Conservation (phyloP, 2,797 vertebrate species). For the Myotis vivesi region DNA sequence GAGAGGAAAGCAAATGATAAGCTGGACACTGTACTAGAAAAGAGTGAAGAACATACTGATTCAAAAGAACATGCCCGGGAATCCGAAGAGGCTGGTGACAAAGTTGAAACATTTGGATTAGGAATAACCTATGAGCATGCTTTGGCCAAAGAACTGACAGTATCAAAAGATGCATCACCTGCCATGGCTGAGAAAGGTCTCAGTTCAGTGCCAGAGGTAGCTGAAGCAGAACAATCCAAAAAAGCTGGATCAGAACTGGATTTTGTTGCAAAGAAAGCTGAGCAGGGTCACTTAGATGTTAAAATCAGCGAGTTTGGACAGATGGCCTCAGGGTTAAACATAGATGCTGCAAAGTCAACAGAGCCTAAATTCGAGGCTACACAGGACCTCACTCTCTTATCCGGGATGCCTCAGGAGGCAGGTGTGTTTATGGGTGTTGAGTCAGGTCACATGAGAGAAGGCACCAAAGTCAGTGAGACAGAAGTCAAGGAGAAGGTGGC, state of each 20-base stretch:
- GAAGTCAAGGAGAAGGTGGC: slow-evolving; percentile 96
- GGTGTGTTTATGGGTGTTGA: slow-evolving; percentile 72
- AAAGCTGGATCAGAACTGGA: slow-evolving; percentile 79
- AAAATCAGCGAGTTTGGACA: slow-evolving; percentile 89
- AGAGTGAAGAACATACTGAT: slow-evolving; percentile 83
- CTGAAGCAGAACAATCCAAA: slow-evolving; percentile 73
- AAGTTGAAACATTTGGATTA: slow-evolving; percentile 59
- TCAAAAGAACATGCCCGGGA: slow-evolving; percentile 77
- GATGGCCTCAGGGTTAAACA: slow-evolving; percentile 71
- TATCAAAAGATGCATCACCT: slow-evolving; percentile 65
- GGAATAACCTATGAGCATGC: slow-evolving; percentile 63
- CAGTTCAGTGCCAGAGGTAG: slow-evolving; percentile 79
- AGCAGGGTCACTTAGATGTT: slow-evolving; percentile 82
- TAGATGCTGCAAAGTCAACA: slow-evolving; percentile 57
- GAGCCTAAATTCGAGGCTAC: slow-evolving; percentile 60
- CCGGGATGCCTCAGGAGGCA: slow-evolving; percentile 72
- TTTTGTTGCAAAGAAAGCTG: slow-evolving; percentile 82
- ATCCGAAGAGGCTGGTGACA: slow-evolving; percentile 62
- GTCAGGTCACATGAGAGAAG: slow-evolving; percentile 75
- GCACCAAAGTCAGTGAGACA: slow-evolving; percentile 79
- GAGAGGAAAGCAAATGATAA: slow-evolving; percentile 84
- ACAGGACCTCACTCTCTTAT: slow-evolving; percentile 62
- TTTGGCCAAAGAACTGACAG: slow-evolving; percentile 57
- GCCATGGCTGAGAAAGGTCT: slow-evolving; percentile 74
- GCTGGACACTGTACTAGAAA: slow-evolving; percentile 85